phyloP scores from a whole-genome alignment of 2,888 invertebrate genomes.

The Nymphalis urticae region DNA sequence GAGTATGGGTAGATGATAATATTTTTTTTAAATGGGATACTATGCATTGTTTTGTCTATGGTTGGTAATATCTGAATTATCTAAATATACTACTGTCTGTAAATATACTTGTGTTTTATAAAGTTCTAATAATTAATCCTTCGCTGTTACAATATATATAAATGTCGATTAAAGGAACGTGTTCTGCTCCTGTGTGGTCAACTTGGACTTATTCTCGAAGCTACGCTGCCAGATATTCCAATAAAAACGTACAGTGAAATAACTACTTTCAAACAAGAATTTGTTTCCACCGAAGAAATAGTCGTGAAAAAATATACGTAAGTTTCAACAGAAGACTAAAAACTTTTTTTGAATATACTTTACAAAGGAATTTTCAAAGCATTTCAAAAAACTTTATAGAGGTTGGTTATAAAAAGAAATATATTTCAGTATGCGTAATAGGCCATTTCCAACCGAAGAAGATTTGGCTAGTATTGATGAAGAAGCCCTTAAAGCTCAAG shows the following conservation, averaged over 20 bases:
- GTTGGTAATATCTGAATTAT: no score
- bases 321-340: constrained; percentile 43
- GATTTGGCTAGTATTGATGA: constrained; percentile 76
- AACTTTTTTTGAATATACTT: no score
- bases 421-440: constrained; percentile 63
- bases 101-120: not conserved
- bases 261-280: constrained; percentile 69
- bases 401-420: not conserved
- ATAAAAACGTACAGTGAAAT: constrained; percentile 60
- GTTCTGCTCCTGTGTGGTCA: constrained; percentile 68
- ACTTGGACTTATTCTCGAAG: constrained; percentile 71
- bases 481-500: constrained; percentile 78
- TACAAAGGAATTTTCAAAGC: not conserved
- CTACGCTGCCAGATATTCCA: constrained; percentile 56
- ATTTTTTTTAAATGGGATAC: no score
- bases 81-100: no score
- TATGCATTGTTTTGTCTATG: no score
- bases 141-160: no score
- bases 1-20: constrained; percentile 33
- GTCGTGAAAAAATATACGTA: constrained; percentile 72
- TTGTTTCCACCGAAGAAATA: constrained; percentile 62
- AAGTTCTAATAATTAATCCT: no score
- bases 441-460: constrained; percentile 72
- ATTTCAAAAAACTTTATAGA: not conserved
- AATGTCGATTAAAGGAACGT: constrained; percentile 53